Evolutionary conservation across 2,888 invertebrate genomes (phyloP).

Genomic region (Sinhomidia bicolor): DNA sequence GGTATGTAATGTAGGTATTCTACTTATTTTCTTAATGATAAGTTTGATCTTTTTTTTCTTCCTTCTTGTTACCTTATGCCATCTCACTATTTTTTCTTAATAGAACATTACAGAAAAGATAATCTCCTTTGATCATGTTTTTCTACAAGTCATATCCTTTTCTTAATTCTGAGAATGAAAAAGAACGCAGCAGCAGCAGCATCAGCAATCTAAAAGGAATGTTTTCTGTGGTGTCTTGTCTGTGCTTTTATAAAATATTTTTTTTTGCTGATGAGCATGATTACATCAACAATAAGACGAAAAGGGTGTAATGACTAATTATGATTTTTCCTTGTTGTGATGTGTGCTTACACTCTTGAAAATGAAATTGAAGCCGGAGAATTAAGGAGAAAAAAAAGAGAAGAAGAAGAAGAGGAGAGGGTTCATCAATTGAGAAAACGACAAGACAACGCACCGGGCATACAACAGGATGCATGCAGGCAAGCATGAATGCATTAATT

Average conservation of each 20-base stretch:
- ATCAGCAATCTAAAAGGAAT: not conserved
- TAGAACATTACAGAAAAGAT: not conserved
- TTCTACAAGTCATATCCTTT: not conserved
- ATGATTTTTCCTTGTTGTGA: constrained; percentile 13
- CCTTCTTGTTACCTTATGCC: not conserved
- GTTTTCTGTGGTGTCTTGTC: not conserved
- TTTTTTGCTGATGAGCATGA: constrained; percentile 41
- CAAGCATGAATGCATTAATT: not conserved
- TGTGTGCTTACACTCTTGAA: not conserved
- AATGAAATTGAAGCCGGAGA: constrained; percentile 1
- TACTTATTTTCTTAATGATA: constrained; percentile 20
- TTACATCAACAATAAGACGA: constrained; percentile 35
- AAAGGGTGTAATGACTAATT: constrained; percentile 50
- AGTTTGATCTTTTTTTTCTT: not conserved
- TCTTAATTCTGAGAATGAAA: constrained; percentile 25
- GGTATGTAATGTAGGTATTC: not conserved
- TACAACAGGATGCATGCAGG: not conserved
- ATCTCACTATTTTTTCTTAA: not conserved
- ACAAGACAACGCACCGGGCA: not conserved
- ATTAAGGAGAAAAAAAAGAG: not conserved
- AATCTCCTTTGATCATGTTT: constrained; percentile 9
- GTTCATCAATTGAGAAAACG: not conserved
- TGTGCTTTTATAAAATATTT: not conserved
- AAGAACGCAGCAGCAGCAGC: too few relatives aligned
- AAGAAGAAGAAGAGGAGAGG: too few relatives aligned